Percentiles rank a stretch among this genome's conserved stretches.
These are phyloP conservation scores for Trissolcus japonicus DNA, from an alignment of 2,888 invertebrate genomes.

Conservation along the genomic window DNA sequence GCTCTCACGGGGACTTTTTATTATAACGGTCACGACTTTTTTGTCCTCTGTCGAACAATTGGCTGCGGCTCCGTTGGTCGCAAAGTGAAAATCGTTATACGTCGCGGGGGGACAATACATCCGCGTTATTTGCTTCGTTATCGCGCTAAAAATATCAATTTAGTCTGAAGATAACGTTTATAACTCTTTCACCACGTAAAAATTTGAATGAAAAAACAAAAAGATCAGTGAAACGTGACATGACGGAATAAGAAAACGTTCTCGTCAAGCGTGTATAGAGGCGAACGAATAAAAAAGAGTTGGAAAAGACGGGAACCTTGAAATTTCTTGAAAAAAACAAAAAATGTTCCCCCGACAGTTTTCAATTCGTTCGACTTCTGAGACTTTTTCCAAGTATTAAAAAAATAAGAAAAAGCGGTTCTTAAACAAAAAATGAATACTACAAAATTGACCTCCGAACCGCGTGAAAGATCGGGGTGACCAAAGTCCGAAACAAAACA, in stretches of 20 bases:
- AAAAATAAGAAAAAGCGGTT: not conserved
- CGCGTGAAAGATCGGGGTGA: not conserved
- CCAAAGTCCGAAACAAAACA: not conserved
- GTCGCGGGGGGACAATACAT: not conserved
- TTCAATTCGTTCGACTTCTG: too few relatives aligned
- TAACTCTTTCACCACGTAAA: too few relatives aligned
- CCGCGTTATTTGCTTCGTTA: too few relatives aligned
- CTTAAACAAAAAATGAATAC: not conserved
- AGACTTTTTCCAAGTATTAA: not conserved
- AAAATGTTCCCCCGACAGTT: too few relatives aligned
- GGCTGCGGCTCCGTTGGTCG: not conserved
- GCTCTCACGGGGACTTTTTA: conserved; percentile 13
- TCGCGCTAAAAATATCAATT: not conserved
- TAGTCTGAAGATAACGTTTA: not conserved
- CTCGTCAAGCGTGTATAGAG: too few relatives aligned
- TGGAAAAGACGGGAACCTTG: too few relatives aligned
- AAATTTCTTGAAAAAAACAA: too few relatives aligned
- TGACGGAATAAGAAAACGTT: too few relatives aligned
- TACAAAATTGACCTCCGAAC: too few relatives aligned
- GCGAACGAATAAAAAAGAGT: too few relatives aligned
- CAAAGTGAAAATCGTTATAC: conserved; percentile 17
- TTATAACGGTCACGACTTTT: conserved; percentile 22
- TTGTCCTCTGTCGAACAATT: conserved; percentile 6
- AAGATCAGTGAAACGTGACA: too few relatives aligned
- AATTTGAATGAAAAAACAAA: too few relatives aligned